These are phyloP conservation scores for Aptenodytes forsteri DNA, from an alignment of 2,113 vertebrate genomes.

Conservation along the genomic window DNA sequence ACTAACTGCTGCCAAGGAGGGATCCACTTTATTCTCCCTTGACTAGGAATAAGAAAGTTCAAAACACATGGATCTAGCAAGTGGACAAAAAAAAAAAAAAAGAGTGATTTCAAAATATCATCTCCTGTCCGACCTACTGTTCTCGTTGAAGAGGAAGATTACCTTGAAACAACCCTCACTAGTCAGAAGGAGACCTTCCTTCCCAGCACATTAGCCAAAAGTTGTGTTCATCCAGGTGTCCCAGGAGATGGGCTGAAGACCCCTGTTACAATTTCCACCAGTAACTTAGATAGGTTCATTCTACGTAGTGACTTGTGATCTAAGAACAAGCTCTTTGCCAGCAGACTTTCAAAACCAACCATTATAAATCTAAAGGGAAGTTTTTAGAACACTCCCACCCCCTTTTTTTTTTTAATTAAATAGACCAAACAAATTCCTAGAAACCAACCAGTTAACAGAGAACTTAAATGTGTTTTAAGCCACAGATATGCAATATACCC, in stretches of 20 bases:
- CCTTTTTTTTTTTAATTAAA: neutral
- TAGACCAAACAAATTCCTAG: neutral
- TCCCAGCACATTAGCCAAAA: neutral
- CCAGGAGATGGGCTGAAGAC: neutral
- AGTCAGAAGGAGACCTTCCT: neutral
- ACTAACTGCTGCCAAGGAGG: neutral
- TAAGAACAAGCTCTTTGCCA: neutral
- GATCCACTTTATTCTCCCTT: neutral
- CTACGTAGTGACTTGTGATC: neutral
- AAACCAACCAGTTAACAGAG: neutral
- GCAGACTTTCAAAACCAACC: neutral
- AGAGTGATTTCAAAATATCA: neutral
- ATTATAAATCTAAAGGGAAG: neutral
- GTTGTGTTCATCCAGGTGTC: neutral
- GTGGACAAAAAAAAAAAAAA: neutral
- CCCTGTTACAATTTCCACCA: neutral
- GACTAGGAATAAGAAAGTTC: neutral
- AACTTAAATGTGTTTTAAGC: neutral
- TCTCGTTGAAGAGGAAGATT: neutral
- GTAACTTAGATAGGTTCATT: neutral
- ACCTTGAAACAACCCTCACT: neutral
- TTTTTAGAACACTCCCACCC: neutral
- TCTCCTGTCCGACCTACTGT: too few species aligned
- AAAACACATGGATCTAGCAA: neutral
- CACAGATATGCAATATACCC: neutral